Conservation (phyloP, 2,888 invertebrate genomes). For the Papilio gigon region DNA sequence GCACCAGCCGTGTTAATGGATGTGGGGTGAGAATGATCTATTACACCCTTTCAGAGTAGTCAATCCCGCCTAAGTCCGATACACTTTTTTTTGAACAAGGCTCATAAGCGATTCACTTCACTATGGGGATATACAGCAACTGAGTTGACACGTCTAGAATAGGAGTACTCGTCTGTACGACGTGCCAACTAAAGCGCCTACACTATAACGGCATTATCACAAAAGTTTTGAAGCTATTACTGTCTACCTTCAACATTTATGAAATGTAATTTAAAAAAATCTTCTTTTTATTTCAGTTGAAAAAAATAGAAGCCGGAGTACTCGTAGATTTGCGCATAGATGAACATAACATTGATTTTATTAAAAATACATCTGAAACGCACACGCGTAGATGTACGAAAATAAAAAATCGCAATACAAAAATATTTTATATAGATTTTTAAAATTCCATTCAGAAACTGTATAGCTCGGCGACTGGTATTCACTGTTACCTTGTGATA, state of each 20-base stretch:
- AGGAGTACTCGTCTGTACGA: background rate
- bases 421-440: background rate
- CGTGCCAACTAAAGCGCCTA: background rate
- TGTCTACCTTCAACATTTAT: background rate
- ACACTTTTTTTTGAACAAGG: slow-evolving; percentile 3
- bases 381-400: background rate
- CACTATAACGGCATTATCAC: background rate
- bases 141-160: background rate
- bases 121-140: background rate
- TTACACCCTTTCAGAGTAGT: slow-evolving; percentile 18
- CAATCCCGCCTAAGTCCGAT: slow-evolving; percentile 28
- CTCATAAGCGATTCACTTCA: background rate
- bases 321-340: background rate
- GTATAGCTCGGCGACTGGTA: background rate
- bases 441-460: background rate
- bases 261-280: background rate
- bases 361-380: slow-evolving; percentile 5
- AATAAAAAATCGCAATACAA: background rate
- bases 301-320: background rate
- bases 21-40: slow-evolving; percentile 17
- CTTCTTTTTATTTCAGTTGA: background rate
- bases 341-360: background rate
- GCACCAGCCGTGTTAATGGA: background rate
- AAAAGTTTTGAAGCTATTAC: no score
- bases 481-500: background rate